A percentile compares a stretch with the other conserved stretches of the same genome.
These are phyloP conservation scores for Rutpela maculata DNA, from an alignment of 2,888 invertebrate species.

Conservation along the genomic window DNA sequence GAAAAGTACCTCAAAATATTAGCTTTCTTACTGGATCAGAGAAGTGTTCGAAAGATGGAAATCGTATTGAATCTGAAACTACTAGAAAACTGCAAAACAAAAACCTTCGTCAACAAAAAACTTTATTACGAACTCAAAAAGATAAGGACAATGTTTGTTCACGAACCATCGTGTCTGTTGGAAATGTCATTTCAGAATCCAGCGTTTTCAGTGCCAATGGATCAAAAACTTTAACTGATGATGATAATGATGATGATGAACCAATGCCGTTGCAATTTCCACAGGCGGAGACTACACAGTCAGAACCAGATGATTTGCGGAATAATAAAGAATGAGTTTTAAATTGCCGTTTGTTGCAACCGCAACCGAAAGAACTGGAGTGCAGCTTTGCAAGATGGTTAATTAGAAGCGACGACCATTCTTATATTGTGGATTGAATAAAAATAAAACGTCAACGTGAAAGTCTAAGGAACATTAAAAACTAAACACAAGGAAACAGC, in stretches of 20 bases:
- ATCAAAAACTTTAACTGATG: background rate
- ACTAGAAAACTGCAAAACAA: background rate
- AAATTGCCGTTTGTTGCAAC: background rate
- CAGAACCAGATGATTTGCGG: background rate
- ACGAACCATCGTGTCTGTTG: background rate
- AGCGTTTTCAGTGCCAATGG: background rate
- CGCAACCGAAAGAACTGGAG: background rate
- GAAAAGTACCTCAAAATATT: background rate
- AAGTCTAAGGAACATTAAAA: background rate
- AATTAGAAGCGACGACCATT: background rate
- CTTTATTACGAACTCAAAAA: background rate
- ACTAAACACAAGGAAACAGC: background rate
- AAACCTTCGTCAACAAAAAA: background rate
- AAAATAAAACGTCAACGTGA: constrained; percentile 7
- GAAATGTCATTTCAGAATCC: background rate
- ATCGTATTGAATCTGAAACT: constrained; percentile 2
- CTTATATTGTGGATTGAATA: background rate
- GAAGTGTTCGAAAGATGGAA: background rate
- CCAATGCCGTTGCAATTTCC: background rate
- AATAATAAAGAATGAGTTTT: background rate
- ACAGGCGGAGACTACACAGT: background rate
- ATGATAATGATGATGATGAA: background rate
- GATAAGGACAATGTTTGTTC: background rate
- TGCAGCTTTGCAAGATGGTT: background rate
- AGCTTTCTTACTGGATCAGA: background rate